A percentile compares a stretch with the other conserved stretches of the same genome.
Evolutionary conservation across 2,113 vertebrate genomes (phyloP).

Genomic region (Diadophis punctatus): DNA sequence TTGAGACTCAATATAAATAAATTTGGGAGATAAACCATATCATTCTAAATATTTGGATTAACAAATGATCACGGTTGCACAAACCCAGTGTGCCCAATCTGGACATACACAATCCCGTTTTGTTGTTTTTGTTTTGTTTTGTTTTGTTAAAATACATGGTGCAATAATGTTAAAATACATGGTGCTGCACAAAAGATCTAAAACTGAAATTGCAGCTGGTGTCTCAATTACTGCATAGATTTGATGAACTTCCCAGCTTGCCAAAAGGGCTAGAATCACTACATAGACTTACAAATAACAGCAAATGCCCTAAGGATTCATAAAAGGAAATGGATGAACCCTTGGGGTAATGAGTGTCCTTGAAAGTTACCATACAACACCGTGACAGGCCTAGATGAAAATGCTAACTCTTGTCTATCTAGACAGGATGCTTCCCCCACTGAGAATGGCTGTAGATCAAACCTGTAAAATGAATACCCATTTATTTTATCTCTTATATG

Average conservation of each 20-base stretch:
- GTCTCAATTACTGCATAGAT: constrained; percentile 32
- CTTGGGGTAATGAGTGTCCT: constrained; percentile 36
- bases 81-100: constrained; percentile 21
- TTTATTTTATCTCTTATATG: neutral
- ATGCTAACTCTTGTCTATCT: constrained; percentile 43
- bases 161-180: constrained; percentile 26
- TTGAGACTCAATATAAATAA: neutral
- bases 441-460: constrained; percentile 52
- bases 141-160: constrained; percentile 35
- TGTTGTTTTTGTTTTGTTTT: constrained; percentile 38
- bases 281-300: constrained; percentile 45
- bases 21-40: neutral
- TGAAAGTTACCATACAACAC: constrained; percentile 52
- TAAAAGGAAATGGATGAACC: constrained; percentile 53
- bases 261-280: constrained; percentile 27
- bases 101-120: constrained; percentile 45
- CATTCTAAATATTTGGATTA: neutral
- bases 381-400: constrained; percentile 49
- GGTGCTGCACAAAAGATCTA: constrained; percentile 18
- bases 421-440: constrained; percentile 38
- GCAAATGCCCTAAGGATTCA: constrained; percentile 47
- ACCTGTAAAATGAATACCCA: constrained; percentile 37
- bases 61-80: neutral
- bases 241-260: constrained; percentile 43
- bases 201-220: constrained; percentile 23